A percentile compares a stretch with the other conserved stretches of the same genome.
Evolutionary conservation across 2,888 invertebrate species (phyloP).

Genomic region (Carterocephalus palaemon): DNA sequence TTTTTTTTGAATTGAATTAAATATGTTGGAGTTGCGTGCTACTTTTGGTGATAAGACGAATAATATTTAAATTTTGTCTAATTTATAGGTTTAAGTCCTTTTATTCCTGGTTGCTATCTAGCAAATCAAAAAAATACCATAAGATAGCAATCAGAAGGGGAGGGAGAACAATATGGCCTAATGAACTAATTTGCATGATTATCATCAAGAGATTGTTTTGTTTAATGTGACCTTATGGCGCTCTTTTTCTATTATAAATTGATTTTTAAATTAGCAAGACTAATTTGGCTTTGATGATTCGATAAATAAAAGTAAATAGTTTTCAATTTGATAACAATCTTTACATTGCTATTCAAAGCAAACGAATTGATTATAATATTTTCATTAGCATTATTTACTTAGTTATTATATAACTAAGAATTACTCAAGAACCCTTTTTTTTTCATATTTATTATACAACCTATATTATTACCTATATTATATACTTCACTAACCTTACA

Average conservation of each 20-base stretch:
- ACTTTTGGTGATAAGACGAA: too few relatives aligned
- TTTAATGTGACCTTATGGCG: slow-evolving; percentile 58
- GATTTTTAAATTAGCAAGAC: slow-evolving; percentile 13
- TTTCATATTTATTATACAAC: too few relatives aligned
- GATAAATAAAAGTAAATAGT: slow-evolving; percentile 2
- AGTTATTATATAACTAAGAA: too few relatives aligned
- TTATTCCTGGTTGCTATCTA: slow-evolving; percentile 9
- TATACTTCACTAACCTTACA: too few relatives aligned
- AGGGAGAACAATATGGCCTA: slow-evolving; percentile 45
- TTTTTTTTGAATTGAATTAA: too few relatives aligned
- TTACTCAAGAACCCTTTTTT: too few relatives aligned
- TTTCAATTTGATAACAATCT: slow-evolving; percentile 4
- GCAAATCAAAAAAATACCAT: slow-evolving; percentile 9
- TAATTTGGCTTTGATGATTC: slow-evolving; percentile 2
- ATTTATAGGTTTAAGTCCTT: slow-evolving; percentile 4
- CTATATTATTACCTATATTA: too few relatives aligned
- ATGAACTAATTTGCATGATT: slow-evolving; percentile 48
- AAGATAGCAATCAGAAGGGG: slow-evolving; percentile 37
- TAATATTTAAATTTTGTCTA: background rate
- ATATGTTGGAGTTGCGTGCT: slow-evolving; percentile 1
- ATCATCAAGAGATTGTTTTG: slow-evolving; percentile 54
- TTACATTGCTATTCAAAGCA: background rate
- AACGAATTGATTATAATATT: too few relatives aligned
- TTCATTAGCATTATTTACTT: too few relatives aligned
- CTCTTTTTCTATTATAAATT: slow-evolving; percentile 27